These are phyloP conservation scores for Brachylomia viminalis DNA, from an alignment of 2,888 invertebrate species.

Conservation along the genomic window DNA sequence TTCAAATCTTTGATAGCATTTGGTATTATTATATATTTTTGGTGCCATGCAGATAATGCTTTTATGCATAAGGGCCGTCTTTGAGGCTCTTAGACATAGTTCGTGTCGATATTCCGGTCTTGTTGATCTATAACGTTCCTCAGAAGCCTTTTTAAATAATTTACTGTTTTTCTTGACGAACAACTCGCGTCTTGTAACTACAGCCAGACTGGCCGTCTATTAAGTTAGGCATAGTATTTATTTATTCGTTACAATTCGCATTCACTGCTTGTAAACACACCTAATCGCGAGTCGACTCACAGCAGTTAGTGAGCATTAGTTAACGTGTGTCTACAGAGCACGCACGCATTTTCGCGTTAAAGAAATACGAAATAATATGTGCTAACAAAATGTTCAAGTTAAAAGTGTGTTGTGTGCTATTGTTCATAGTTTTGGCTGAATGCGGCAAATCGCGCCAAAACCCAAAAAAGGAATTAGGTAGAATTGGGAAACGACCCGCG, in stretches of 20 bases:
- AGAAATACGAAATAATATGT: conserved; percentile 64
- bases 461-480: conserved; percentile 72
- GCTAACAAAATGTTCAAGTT: conserved; percentile 68
- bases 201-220: not conserved
- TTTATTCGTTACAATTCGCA: conserved; percentile 31
- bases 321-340: conserved; percentile 50
- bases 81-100: no score
- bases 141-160: no score
- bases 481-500: conserved; percentile 65
- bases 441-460: conserved; percentile 69
- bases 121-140: no score
- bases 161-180: no score
- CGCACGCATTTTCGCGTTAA: conserved; percentile 57
- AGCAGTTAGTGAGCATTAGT: conserved; percentile 59
- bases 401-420: conserved; percentile 65
- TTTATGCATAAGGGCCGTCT: no score
- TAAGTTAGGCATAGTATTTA: conserved; percentile 1
- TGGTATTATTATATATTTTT: no score
- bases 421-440: conserved; percentile 64
- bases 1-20: no score
- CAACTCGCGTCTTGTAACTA: not conserved
- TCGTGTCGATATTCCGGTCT: no score
- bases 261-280: conserved; percentile 59
- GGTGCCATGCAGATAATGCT: no score
- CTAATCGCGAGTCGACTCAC: conserved; percentile 28